A percentile compares a stretch with the other conserved stretches of the same genome.
phyloP scores from a whole-genome alignment of 2,888 invertebrate genomes.

The Megastigmus dorsalis region DNA sequence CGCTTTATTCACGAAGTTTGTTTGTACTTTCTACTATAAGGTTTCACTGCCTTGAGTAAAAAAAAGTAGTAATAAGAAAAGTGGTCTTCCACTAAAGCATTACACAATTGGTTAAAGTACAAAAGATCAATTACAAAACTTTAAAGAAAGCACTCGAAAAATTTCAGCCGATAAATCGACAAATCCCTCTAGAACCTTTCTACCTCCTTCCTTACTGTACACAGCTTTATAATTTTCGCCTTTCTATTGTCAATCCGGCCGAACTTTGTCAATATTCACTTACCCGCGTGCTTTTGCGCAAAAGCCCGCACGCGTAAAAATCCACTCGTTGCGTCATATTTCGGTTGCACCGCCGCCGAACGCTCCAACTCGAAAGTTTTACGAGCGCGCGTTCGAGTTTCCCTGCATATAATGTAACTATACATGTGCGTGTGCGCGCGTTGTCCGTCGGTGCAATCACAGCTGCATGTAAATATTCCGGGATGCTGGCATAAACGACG shows the following conservation, averaged over 20 bases:
- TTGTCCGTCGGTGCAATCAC: neutral
- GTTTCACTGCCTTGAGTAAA: too few relatives aligned
- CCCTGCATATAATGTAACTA: neutral
- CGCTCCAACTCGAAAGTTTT: slow-evolving; percentile 28
- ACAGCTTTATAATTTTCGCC: neutral
- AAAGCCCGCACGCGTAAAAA: neutral
- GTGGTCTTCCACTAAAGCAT: too few relatives aligned
- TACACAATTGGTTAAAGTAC: neutral
- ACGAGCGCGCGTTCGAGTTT: neutral
- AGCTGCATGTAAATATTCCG: neutral
- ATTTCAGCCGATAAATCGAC: neutral
- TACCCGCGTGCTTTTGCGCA: neutral
- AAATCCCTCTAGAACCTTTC: neutral
- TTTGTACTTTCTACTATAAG: too few relatives aligned
- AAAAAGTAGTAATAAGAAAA: too few relatives aligned
- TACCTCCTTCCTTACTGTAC: neutral
- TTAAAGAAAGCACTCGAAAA: too few relatives aligned
- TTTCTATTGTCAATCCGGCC: neutral
- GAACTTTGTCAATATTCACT: neutral
- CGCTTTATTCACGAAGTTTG: too few relatives aligned
- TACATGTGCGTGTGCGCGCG: too few relatives aligned
- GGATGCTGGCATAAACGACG: neutral
- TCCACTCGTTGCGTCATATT: slow-evolving; percentile 5
- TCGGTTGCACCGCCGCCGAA: neutral
- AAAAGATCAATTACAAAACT: neutral